These are phyloP conservation scores for Ceyx melanurus DNA, from an alignment of 2,113 vertebrate genomes.

Conservation along the genomic window DNA sequence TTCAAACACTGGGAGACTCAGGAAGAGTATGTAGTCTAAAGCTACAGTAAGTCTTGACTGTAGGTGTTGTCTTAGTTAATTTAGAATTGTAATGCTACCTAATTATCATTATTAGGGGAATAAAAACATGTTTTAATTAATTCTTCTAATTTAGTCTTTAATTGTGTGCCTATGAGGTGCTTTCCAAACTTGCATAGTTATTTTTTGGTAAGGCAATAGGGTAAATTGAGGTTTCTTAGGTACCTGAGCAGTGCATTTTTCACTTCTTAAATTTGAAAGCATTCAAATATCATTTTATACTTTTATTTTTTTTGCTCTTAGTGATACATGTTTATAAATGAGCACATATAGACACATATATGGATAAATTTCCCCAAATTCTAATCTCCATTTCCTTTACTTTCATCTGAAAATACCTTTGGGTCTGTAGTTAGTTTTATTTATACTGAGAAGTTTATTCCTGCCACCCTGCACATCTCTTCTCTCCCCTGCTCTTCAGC, in stretches of 20 bases:
- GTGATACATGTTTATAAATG: not conserved
- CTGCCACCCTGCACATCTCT: not conserved
- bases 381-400: not conserved
- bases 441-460: not conserved
- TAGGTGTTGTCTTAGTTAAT: not conserved
- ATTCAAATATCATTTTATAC: not conserved
- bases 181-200: not conserved
- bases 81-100: not conserved
- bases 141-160: not conserved
- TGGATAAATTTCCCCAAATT: not conserved
- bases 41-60: not conserved
- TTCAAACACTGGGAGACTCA: not conserved
- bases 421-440: not conserved
- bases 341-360: not conserved
- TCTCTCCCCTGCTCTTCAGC: not conserved
- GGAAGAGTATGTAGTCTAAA: not conserved
- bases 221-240: not conserved
- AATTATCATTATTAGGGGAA: not conserved
- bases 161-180: not conserved
- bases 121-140: not conserved
- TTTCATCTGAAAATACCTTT: not conserved
- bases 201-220: not conserved
- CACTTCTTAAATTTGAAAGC: not conserved
- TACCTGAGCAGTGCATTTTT: not conserved
- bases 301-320: not conserved